Evolutionary conservation across 2,888 invertebrate genomes (phyloP).

Genomic region (Metalampra italica): DNA sequence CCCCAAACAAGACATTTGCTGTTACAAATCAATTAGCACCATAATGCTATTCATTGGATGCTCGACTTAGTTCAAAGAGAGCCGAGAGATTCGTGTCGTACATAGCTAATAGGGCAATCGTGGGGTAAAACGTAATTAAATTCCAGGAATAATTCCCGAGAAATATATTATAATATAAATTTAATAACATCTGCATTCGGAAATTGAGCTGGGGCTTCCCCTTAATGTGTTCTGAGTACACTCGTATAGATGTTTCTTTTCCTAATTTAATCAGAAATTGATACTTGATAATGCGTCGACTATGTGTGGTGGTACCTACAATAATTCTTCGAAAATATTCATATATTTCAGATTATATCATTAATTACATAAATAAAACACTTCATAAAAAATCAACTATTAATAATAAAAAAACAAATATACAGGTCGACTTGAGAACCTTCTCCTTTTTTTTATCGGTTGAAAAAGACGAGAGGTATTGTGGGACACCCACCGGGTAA

Average conservation of each 20-base stretch:
- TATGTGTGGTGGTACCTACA: no score
- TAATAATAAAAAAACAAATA: no score
- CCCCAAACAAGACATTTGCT: background rate
- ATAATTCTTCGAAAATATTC: no score
- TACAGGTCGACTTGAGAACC: no score
- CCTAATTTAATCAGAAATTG: no score
- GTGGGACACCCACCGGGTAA: no score
- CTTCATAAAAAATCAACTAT: no score
- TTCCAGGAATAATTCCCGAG: slow-evolving; percentile 20
- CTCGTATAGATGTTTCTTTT: background rate
- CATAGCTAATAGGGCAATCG: slow-evolving; percentile 12
- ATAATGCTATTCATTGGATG: slow-evolving; percentile 4
- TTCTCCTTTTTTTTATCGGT: no score
- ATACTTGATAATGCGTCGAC: no score
- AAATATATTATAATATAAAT: slow-evolving; percentile 4
- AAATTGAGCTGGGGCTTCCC: background rate
- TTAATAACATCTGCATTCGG: slow-evolving; percentile 1
- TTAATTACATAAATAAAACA: no score
- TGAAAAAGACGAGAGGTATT: no score
- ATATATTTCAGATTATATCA: no score
- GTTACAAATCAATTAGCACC: background rate
- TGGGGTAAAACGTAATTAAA: slow-evolving; percentile 21
- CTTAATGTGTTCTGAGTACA: background rate
- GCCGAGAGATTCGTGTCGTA: slow-evolving; percentile 5
- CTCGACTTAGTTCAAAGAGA: slow-evolving; percentile 4